A percentile compares a stretch with the other conserved stretches of the same genome.
Conservation (phyloP, 2,888 invertebrate species). For the Dryocosmus kuriphilus region DNA sequence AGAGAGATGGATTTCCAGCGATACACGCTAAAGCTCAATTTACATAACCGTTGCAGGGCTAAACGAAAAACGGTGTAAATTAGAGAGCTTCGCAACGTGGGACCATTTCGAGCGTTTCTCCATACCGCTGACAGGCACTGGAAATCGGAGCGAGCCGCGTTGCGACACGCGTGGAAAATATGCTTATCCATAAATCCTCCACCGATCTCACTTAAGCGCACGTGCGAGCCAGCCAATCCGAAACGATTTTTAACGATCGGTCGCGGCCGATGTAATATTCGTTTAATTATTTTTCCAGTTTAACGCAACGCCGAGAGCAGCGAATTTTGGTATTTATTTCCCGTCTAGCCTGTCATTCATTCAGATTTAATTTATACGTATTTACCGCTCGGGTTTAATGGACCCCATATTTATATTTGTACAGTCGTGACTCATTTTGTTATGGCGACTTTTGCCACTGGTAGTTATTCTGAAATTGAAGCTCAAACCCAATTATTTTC, state of each 20-base stretch:
- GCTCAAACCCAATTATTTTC: not conserved
- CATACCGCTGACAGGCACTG: conserved; percentile 35
- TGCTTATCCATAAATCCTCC: conserved; percentile 40
- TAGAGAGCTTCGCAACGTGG: conserved; percentile 25
- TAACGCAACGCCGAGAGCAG: conserved; percentile 43
- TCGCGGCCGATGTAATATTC: conserved; percentile 40
- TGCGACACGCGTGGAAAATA: conserved; percentile 33
- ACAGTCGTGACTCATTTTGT: conserved; percentile 2
- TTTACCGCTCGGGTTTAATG: conserved; percentile 28
- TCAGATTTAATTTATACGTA: conserved; percentile 52
- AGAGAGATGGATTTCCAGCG: conserved; percentile 27
- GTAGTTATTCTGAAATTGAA: not conserved
- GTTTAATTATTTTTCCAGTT: conserved; percentile 58
- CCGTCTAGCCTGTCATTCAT: conserved; percentile 50
- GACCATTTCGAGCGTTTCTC: conserved; percentile 12
- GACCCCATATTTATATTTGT: not conserved
- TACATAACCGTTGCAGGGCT: conserved; percentile 32
- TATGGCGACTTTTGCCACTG: not conserved
- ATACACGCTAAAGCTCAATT: conserved; percentile 34
- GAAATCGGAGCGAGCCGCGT: conserved; percentile 32
- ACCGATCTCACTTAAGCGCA: conserved; percentile 35
- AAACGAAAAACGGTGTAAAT: conserved; percentile 34
- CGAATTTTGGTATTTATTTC: conserved; percentile 46
- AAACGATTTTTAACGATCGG: conserved; percentile 29
- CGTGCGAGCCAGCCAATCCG: conserved; percentile 27